These are phyloP conservation scores for Osmerus eperlanus DNA, from an alignment of 2,113 vertebrate genomes.

Conservation along the genomic window DNA sequence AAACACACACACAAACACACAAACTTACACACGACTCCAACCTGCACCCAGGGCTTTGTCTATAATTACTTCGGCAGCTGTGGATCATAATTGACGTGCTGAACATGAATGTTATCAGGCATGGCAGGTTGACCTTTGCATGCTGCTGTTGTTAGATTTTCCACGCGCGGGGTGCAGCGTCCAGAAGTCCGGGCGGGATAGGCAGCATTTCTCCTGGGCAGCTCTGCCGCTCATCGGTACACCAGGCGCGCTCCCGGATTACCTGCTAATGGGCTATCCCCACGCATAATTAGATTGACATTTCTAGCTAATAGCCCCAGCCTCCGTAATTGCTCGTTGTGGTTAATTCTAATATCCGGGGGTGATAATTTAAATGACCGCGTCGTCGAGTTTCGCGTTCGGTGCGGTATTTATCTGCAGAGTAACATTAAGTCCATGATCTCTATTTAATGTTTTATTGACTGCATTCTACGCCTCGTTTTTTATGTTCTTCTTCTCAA, in stretches of 20 bases:
- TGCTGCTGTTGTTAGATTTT: conserved; percentile 34
- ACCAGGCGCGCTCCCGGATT: conserved; percentile 34
- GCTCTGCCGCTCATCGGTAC: conserved; percentile 11
- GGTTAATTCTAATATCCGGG: conserved; percentile 53
- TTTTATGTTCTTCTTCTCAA: conserved; percentile 5
- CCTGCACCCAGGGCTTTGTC: neutral
- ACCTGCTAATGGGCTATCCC: conserved; percentile 50
- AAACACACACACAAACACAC: no score
- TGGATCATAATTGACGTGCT: conserved; percentile 37
- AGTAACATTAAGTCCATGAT: conserved; percentile 10
- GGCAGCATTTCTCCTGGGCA: conserved; percentile 2
- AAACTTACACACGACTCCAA: no score
- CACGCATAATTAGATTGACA: conserved; percentile 65
- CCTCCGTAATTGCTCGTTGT: conserved; percentile 51
- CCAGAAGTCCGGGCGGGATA: conserved; percentile 1
- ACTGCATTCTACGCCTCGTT: neutral
- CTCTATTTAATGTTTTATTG: conserved; percentile 20
- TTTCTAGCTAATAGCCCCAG: conserved; percentile 55
- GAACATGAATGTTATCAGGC: conserved; percentile 38
- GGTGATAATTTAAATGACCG: conserved; percentile 39
- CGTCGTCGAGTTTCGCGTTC: conserved; percentile 15
- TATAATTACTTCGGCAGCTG: conserved; percentile 39
- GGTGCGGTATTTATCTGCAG: conserved; percentile 3
- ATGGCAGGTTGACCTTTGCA: conserved; percentile 49
- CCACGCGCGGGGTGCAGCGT: neutral